These are phyloP conservation scores for Ganaspis brasiliensis DNA, from an alignment of 2,888 invertebrate genomes.

Conservation along the genomic window DNA sequence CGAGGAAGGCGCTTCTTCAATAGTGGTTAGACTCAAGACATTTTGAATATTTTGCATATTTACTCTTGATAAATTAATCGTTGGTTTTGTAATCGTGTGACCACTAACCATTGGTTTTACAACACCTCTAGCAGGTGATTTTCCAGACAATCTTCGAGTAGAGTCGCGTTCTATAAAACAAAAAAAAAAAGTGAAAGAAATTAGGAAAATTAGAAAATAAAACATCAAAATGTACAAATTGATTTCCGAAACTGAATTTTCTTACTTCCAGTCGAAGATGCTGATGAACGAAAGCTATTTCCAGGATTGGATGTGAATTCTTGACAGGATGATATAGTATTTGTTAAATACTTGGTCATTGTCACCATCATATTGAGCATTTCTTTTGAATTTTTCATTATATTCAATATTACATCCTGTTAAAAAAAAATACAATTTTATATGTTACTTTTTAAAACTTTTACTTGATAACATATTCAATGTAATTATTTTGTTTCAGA, in stretches of 20 bases:
- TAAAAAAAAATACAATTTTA: conserved; percentile 52
- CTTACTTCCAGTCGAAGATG: conserved; percentile 48
- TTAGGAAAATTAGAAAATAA: neutral
- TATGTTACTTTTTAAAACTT: neutral
- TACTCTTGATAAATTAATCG: conserved; percentile 76
- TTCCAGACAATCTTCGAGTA: conserved; percentile 66
- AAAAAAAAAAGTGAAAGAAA: too few relatives aligned
- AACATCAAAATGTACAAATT: conserved; percentile 11
- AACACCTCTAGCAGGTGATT: conserved; percentile 76
- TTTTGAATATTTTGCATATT: conserved; percentile 72
- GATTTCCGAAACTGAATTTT: too few relatives aligned
- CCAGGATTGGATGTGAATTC: conserved; percentile 59
- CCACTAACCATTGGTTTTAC: conserved; percentile 79
- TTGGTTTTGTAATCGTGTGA: conserved; percentile 78
- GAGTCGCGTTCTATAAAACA: conserved; percentile 72
- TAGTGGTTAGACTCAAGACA: conserved; percentile 68
- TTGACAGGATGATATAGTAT: conserved; percentile 72
- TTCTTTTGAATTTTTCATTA: conserved; percentile 71
- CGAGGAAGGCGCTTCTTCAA: conserved; percentile 68
- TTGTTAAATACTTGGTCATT: conserved; percentile 68
- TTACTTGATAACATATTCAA: too few relatives aligned
- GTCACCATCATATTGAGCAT: conserved; percentile 69
- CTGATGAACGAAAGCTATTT: conserved; percentile 48
- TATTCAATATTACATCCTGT: conserved; percentile 67
- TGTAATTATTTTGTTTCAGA: too few relatives aligned